Conservation (phyloP, 1,140 invertebrate species). For the Sitobion miscanthi region DNA sequence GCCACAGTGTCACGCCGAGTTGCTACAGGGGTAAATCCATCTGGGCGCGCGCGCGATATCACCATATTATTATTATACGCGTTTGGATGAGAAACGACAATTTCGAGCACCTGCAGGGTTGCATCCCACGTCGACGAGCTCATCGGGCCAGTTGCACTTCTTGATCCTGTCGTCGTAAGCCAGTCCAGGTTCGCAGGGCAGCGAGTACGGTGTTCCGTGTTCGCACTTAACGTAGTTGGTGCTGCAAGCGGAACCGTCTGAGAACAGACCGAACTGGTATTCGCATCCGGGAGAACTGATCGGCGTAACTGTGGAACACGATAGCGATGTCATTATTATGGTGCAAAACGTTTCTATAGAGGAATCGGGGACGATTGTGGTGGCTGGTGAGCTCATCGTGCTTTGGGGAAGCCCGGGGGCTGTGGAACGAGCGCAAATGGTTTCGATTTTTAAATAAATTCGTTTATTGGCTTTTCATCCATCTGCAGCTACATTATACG, state of each 20-base stretch:
- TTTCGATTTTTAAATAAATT: background rate
- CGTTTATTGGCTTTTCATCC: background rate
- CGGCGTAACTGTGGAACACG: slow-evolving; percentile 71
- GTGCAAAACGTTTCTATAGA: background rate
- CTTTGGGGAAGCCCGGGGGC: too few relatives aligned
- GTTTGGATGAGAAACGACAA: background rate
- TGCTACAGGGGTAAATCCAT: background rate
- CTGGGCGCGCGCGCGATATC: background rate
- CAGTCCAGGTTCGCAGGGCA: slow-evolving; percentile 83
- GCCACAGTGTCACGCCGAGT: background rate
- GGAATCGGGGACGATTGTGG: background rate
- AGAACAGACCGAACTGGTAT: slow-evolving; percentile 87
- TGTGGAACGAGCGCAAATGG: background rate
- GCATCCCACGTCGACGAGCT: slow-evolving; percentile 75
- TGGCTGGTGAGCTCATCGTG: too few relatives aligned
- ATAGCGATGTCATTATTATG: background rate
- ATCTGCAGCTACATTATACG: too few relatives aligned
- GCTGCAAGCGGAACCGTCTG: slow-evolving; percentile 78
- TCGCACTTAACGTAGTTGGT: slow-evolving; percentile 86
- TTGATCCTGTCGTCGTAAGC: slow-evolving; percentile 88
- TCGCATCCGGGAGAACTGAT: slow-evolving; percentile 81
- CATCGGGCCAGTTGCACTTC: slow-evolving; percentile 92
- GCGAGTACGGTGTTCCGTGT: slow-evolving; percentile 78
- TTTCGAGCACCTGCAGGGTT: slow-evolving; percentile 77
- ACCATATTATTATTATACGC: background rate